A percentile compares a stretch with the other conserved stretches of the same genome.
phyloP scores from a whole-genome alignment of 2,888 invertebrate genomes.

The Epirrhoe tristata region DNA sequence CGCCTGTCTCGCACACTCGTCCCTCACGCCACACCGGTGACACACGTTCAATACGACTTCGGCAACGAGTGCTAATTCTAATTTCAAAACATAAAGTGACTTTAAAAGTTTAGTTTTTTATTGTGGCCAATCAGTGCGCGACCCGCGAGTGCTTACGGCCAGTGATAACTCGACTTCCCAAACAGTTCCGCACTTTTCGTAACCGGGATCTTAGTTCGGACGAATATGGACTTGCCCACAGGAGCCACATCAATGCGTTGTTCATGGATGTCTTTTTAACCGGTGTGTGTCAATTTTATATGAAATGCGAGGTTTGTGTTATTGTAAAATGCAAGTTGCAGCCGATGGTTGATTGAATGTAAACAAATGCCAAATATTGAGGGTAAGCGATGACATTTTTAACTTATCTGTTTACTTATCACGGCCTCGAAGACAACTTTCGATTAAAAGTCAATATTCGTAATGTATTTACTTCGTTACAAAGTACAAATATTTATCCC shows the following conservation, averaged over 20 bases:
- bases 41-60: slow-evolving; percentile 64
- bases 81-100: slow-evolving; percentile 29
- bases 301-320: slow-evolving; percentile 44
- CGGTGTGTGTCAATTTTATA: slow-evolving; percentile 75
- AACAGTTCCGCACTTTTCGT: slow-evolving; percentile 52
- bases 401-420: slow-evolving; percentile 51
- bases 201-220: slow-evolving; percentile 64
- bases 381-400: slow-evolving; percentile 58
- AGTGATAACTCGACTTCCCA: slow-evolving; percentile 55
- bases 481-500: slow-evolving; percentile 32
- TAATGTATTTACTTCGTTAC: slow-evolving; percentile 36
- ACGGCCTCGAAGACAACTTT: slow-evolving; percentile 23
- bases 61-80: slow-evolving; percentile 58
- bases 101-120: slow-evolving; percentile 21
- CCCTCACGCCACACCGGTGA: slow-evolving; percentile 70
- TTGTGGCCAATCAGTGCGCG: slow-evolving; percentile 46
- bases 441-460: slow-evolving; percentile 30
- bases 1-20: slow-evolving; percentile 78
- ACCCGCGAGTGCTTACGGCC: slow-evolving; percentile 60
- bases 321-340: slow-evolving; percentile 48
- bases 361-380: slow-evolving; percentile 58
- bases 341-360: slow-evolving; percentile 54
- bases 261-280: slow-evolving; percentile 85
- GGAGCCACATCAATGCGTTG: slow-evolving; percentile 83
- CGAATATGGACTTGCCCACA: slow-evolving; percentile 83